Percentiles rank a stretch among this genome's conserved stretches.
phyloP scores from a whole-genome alignment of 2,888 invertebrate genomes.

The Orgyia antiqua region DNA sequence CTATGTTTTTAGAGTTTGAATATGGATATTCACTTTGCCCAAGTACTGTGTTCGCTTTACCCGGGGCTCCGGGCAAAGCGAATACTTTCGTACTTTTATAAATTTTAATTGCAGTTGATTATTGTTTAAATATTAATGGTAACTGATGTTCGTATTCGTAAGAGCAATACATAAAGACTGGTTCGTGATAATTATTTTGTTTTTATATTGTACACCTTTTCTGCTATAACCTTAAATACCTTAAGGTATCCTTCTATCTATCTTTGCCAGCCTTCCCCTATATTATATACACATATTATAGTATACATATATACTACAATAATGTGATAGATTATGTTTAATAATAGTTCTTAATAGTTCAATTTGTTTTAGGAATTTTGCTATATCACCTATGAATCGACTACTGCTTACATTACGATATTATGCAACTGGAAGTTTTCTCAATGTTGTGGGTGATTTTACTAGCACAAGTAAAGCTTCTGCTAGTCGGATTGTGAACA shows the following conservation, averaged over 20 bases:
- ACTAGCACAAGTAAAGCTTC: not conserved
- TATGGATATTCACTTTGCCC: conserved; percentile 14
- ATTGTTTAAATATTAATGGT: conserved; percentile 15
- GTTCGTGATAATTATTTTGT: conserved; percentile 1
- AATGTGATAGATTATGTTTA: too few relatives aligned
- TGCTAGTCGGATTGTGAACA: not conserved
- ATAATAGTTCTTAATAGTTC: too few relatives aligned
- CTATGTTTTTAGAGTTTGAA: not conserved
- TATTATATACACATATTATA: too few relatives aligned
- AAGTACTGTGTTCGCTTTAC: conserved; percentile 17
- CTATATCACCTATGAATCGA: too few relatives aligned
- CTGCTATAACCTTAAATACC: conserved; percentile 15
- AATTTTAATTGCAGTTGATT: conserved; percentile 15
- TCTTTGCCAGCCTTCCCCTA: conserved; percentile 5
- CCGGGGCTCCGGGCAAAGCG: conserved; percentile 9
- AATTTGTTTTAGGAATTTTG: too few relatives aligned
- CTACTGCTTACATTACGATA: too few relatives aligned
- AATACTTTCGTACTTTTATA: conserved; percentile 20
- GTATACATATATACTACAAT: too few relatives aligned
- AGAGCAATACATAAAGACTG: conserved; percentile 13
- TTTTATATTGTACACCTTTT: conserved; percentile 15
- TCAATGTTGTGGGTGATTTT: not conserved
- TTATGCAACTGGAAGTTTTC: not conserved
- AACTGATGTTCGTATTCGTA: conserved; percentile 13
- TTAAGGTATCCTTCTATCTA: conserved; percentile 13